phyloP scores from a whole-genome alignment of 2,888 invertebrate genomes.

The Scaeva pyrastri region DNA sequence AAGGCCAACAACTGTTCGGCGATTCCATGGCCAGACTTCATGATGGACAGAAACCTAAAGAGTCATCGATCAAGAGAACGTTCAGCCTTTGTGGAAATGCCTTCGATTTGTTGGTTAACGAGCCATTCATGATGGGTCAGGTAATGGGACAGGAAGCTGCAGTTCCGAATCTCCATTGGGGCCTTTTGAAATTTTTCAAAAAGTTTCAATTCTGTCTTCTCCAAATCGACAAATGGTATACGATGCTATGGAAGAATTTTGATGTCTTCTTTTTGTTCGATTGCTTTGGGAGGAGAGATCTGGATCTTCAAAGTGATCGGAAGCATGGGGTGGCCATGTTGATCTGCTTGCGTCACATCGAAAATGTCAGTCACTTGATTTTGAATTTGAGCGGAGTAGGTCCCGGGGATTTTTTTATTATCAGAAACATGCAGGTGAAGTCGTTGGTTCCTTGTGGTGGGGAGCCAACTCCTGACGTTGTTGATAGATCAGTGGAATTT shows the following conservation, averaged over 20 bases:
- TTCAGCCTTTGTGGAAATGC: slow-evolving; percentile 79
- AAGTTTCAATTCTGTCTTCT: slow-evolving; percentile 78
- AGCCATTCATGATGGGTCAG: slow-evolving; percentile 74
- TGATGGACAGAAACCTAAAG: slow-evolving; percentile 75
- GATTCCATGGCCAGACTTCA: slow-evolving; percentile 76
- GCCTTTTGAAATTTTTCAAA: slow-evolving; percentile 78
- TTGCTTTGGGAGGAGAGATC: slow-evolving; percentile 79
- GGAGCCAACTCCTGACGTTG: slow-evolving; percentile 77
- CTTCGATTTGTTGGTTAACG: slow-evolving; percentile 79
- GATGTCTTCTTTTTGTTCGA: slow-evolving; percentile 81
- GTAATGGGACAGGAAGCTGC: slow-evolving; percentile 58
- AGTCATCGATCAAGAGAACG: slow-evolving; percentile 78
- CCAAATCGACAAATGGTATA: slow-evolving; percentile 78
- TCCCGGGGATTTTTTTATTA: slow-evolving; percentile 75
- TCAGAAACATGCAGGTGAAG: slow-evolving; percentile 80
- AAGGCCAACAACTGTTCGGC: slow-evolving; percentile 79
- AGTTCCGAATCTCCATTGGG: slow-evolving; percentile 75
- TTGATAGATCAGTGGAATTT: slow-evolving; percentile 79
- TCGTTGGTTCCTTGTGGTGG: slow-evolving; percentile 79
- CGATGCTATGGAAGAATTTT: slow-evolving; percentile 80
- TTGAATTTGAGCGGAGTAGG: slow-evolving; percentile 78
- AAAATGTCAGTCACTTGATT: slow-evolving; percentile 80
- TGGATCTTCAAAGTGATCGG: slow-evolving; percentile 76
- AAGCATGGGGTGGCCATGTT: slow-evolving; percentile 79
- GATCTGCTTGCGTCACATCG: slow-evolving; percentile 79